Evolutionary conservation across 2,113 vertebrate genomes (phyloP).

Genomic region (Corythaeola cristata): DNA sequence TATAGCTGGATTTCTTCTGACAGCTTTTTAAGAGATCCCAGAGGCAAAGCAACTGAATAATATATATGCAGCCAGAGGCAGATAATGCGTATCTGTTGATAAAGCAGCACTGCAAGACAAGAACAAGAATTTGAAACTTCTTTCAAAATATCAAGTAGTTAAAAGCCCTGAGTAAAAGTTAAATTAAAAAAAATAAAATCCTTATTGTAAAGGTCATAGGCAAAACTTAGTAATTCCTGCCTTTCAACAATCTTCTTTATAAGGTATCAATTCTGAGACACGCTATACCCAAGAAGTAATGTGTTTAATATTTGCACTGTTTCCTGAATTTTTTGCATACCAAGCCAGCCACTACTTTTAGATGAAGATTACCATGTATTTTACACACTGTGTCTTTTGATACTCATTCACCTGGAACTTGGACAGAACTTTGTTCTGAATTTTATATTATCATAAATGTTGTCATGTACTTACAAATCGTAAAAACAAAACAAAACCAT

Average conservation of each 20-base stretch:
- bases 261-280: constrained; percentile 52
- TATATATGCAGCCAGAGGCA: neutral
- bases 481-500: constrained; percentile 30
- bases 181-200: neutral
- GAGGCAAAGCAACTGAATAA: constrained; percentile 17
- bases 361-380: neutral
- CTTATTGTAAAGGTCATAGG: neutral
- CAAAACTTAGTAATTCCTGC: constrained; percentile 23
- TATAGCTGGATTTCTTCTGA: constrained; percentile 7
- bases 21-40: constrained; percentile 56
- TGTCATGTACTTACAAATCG: constrained; percentile 48
- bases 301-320: constrained; percentile 40
- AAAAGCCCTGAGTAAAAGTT: neutral
- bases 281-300: constrained; percentile 40
- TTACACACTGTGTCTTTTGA: neutral
- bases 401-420: constrained; percentile 25
- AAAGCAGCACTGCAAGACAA: constrained; percentile 4
- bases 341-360: neutral
- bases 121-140: neutral
- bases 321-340: constrained; percentile 24
- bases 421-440: constrained; percentile 34
- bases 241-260: constrained; percentile 61
- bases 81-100: neutral
- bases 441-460: constrained; percentile 39
- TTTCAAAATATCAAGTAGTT: neutral